phyloP scores from a whole-genome alignment of 2,888 invertebrate genomes.

The Lapara coniferarum region DNA sequence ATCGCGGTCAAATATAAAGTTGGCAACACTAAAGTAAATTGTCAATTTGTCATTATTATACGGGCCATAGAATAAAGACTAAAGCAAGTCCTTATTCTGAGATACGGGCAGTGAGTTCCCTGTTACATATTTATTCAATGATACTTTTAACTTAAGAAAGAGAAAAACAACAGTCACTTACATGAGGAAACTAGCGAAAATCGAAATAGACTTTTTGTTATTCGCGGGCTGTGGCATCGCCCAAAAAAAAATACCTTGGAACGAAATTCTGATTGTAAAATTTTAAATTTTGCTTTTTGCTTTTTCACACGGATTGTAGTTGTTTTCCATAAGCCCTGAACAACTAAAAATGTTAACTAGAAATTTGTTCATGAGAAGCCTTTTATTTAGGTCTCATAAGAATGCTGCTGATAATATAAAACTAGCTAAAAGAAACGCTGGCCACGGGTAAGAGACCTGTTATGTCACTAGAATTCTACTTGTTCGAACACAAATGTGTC shows the following conservation, averaged over 20 bases:
- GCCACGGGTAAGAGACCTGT: slow-evolving; percentile 71
- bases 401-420: slow-evolving; percentile 62
- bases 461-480: slow-evolving; percentile 60
- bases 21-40: too few relatives aligned
- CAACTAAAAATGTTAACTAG: slow-evolving; percentile 60
- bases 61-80: too few relatives aligned
- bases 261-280: background rate
- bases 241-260: background rate
- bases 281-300: too few relatives aligned
- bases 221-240: too few relatives aligned
- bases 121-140: background rate
- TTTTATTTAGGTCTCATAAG: slow-evolving; percentile 59
- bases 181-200: background rate
- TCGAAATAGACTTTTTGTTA: background rate
- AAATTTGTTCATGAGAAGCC: slow-evolving; percentile 58
- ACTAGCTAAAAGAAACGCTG: slow-evolving; percentile 65
- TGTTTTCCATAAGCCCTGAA: background rate
- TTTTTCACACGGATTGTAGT: background rate
- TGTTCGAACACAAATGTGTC: slow-evolving; percentile 10
- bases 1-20: too few relatives aligned
- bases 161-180: background rate
- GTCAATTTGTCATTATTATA: too few relatives aligned
- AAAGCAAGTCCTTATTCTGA: too few relatives aligned
- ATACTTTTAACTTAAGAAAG: background rate
- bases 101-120: background rate